These are phyloP conservation scores for Esox niger DNA, from an alignment of 2,113 vertebrate genomes.

Conservation along the genomic window DNA sequence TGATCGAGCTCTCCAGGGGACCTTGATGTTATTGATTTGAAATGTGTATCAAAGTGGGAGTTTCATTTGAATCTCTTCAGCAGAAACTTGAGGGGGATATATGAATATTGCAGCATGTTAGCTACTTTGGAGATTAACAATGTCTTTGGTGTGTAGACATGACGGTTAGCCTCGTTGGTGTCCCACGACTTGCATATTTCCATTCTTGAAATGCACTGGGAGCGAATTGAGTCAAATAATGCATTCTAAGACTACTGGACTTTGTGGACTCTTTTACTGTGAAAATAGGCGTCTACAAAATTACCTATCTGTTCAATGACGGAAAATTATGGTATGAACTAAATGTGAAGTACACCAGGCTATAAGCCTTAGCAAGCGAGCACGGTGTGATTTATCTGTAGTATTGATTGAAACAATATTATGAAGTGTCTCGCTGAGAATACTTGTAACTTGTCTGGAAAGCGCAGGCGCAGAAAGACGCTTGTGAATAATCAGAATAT, in stretches of 20 bases:
- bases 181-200: neutral
- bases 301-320: neutral
- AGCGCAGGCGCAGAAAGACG: too few species aligned
- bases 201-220: neutral
- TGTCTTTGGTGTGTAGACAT: constrained; percentile 29
- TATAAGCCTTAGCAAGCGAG: too few species aligned
- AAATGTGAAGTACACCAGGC: too few species aligned
- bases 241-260: neutral
- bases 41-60: constrained; percentile 64
- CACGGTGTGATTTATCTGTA: too few species aligned
- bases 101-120: constrained; percentile 49
- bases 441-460: too few species aligned
- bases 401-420: too few species aligned
- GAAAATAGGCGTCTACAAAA: too few species aligned
- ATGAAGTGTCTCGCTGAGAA: too few species aligned
- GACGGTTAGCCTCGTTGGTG: too few species aligned
- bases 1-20: constrained; percentile 52
- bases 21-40: constrained; percentile 70
- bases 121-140: constrained; percentile 46
- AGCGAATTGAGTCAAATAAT: neutral
- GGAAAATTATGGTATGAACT: neutral
- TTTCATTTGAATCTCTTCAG: constrained; percentile 52
- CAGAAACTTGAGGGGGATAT: constrained; percentile 22
- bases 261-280: too few species aligned
- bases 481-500: too few species aligned